A percentile compares a stretch with the other conserved stretches of the same genome.
These are phyloP conservation scores for Labia minor DNA, from an alignment of 2,888 invertebrate species.

Conservation along the genomic window DNA sequence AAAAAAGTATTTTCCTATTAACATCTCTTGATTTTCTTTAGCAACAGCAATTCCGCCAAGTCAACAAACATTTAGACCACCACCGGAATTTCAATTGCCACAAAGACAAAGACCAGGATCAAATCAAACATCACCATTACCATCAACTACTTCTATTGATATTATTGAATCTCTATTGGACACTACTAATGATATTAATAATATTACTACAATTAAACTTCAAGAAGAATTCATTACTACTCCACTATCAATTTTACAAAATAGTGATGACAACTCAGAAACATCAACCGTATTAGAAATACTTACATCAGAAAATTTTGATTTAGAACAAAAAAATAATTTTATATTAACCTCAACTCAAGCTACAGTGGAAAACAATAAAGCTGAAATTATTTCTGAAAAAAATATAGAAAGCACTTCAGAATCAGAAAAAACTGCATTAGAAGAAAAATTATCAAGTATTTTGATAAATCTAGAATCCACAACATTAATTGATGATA, in stretches of 20 bases:
- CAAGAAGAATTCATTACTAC: too few species aligned
- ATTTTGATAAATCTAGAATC: neutral
- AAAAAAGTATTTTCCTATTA: too few species aligned
- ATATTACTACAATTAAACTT: too few species aligned
- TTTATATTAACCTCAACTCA: neutral
- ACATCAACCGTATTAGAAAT: neutral
- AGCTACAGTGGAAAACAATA: neutral
- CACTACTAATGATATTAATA: too few species aligned
- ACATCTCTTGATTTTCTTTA: too few species aligned
- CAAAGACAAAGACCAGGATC: neutral
- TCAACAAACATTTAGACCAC: neutral
- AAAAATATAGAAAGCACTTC: neutral
- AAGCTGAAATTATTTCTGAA: neutral
- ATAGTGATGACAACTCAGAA: neutral
- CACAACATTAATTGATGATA: neutral
- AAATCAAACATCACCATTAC: neutral
- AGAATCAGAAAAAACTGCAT: neutral
- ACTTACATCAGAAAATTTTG: neutral
- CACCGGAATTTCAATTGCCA: neutral
- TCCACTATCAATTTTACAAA: too few species aligned
- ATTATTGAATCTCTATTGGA: neutral
- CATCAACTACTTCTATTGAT: neutral
- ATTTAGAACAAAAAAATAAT: neutral
- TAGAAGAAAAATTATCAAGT: conserved; percentile 5
- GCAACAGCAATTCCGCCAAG: neutral